These are phyloP conservation scores for Morone chrysops DNA, from an alignment of 2,113 vertebrate species.

Conservation along the genomic window DNA sequence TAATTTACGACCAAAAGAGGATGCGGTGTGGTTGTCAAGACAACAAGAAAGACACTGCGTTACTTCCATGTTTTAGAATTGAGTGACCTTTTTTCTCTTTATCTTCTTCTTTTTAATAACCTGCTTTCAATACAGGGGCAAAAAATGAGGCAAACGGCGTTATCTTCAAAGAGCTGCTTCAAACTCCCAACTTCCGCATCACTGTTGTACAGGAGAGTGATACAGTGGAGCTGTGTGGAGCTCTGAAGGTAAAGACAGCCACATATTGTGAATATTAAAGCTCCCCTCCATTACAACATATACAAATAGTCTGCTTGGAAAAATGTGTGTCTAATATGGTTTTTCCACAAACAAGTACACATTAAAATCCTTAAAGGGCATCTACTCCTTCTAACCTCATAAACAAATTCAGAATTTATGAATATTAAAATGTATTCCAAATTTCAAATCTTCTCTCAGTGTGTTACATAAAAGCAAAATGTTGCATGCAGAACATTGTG, in stretches of 20 bases:
- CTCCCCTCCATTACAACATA: too few species aligned
- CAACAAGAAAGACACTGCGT: background rate
- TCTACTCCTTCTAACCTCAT: too few species aligned
- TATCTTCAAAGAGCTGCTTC: constrained; percentile 89
- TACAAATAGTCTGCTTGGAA: too few species aligned
- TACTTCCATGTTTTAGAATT: constrained; percentile 7
- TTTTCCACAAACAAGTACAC: too few species aligned
- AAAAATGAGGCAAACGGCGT: constrained; percentile 82
- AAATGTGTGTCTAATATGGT: too few species aligned
- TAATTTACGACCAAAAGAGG: background rate
- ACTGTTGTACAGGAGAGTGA: constrained; percentile 86
- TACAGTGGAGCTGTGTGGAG: constrained; percentile 90
- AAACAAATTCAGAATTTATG: too few species aligned
- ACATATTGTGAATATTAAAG: background rate
- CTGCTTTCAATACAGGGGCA: constrained; percentile 78
- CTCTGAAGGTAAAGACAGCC: constrained; percentile 84
- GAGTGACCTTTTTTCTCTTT: background rate
- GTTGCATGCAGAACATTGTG: constrained; percentile 86
- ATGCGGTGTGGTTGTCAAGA: background rate
- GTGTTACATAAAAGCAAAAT: background rate
- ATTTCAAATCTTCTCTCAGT: too few species aligned
- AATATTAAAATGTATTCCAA: background rate
- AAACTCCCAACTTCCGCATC: constrained; percentile 90
- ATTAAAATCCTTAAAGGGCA: too few species aligned
- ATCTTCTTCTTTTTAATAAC: background rate